phyloP scores from a whole-genome alignment of 2,113 vertebrate species.

The Trematocara stigmaticum region DNA sequence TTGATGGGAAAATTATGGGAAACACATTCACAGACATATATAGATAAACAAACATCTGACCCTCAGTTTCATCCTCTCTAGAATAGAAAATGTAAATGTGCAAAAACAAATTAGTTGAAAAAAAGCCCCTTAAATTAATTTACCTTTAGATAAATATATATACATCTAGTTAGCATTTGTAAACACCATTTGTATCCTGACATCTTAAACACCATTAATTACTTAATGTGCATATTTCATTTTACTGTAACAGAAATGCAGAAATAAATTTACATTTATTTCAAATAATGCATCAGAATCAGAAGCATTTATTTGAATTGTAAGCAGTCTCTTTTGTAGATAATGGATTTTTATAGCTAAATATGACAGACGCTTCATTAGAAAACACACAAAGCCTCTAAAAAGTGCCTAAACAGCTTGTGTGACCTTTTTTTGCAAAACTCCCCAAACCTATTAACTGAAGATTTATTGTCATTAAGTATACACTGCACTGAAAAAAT shows the following conservation, averaged over 20 bases:
- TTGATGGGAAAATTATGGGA: neutral
- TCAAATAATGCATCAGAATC: neutral
- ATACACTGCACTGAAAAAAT: neutral
- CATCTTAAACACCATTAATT: neutral
- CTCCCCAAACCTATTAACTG: neutral
- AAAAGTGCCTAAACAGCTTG: neutral
- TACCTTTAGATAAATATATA: neutral
- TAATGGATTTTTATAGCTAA: neutral
- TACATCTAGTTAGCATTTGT: neutral
- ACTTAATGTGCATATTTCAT: neutral
- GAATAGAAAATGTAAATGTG: neutral
- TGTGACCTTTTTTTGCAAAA: neutral
- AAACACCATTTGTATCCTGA: neutral
- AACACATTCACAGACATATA: neutral
- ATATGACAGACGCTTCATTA: neutral
- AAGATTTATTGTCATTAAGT: neutral
- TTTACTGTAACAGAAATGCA: neutral
- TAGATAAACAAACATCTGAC: neutral
- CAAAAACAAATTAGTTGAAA: neutral
- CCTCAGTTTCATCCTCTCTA: neutral
- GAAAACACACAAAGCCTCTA: neutral
- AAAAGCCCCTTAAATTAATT: rapidly evolving
- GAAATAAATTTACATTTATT: neutral
- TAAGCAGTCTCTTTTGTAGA: neutral
- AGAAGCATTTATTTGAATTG: neutral